Conservation (phyloP, 2,113 vertebrate species). For the Pomatostomus ruficeps region DNA sequence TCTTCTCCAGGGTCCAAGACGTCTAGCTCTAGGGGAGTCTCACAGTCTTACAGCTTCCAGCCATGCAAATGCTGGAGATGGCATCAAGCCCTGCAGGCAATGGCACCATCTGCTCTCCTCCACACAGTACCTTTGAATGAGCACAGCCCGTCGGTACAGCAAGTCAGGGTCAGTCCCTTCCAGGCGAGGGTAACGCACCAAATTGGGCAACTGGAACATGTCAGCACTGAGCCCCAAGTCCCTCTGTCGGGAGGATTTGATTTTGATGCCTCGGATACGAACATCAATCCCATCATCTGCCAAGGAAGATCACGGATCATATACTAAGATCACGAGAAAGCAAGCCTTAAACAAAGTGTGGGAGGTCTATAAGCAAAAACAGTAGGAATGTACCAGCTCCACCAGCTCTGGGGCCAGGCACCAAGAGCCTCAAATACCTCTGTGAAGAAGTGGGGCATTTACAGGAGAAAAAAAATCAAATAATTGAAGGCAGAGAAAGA, state of each 20-base stretch:
- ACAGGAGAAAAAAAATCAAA: neutral
- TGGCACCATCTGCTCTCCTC: neutral
- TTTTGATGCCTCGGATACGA: conserved; percentile 92
- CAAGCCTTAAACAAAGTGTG: neutral
- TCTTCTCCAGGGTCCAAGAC: neutral
- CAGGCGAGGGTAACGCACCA: conserved; percentile 95
- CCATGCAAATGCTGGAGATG: neutral
- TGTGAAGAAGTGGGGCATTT: neutral
- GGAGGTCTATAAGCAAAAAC: neutral
- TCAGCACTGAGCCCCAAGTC: conserved; percentile 92
- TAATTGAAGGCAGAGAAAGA: neutral
- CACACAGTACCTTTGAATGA: conserved; percentile 85
- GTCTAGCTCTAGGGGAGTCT: neutral
- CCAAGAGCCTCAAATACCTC: neutral
- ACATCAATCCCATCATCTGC: conserved; percentile 96
- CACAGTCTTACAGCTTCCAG: neutral
- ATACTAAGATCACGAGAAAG: neutral
- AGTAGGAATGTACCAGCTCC: neutral
- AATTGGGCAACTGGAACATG: conserved; percentile 88
- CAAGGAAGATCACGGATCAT: neutral
- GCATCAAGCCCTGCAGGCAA: neutral
- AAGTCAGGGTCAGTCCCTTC: conserved; percentile 89
- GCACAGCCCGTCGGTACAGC: conserved; percentile 86
- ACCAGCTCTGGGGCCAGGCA: neutral
- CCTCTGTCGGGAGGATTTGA: conserved; percentile 91